These are phyloP conservation scores for Bradynema listronoti DNA, from an alignment of 1,140 invertebrate species.

Conservation along the genomic window DNA sequence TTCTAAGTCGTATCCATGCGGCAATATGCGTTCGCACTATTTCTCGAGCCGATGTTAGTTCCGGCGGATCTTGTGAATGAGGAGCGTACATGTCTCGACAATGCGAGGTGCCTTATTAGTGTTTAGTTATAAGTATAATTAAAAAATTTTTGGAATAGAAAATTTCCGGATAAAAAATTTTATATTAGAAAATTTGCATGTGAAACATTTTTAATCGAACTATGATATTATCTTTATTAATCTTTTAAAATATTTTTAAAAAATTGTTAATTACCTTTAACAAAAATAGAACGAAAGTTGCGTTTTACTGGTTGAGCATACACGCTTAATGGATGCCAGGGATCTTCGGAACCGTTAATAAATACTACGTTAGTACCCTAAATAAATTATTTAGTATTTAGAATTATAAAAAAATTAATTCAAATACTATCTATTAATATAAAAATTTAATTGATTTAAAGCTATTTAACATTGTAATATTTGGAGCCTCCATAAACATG, in stretches of 20 bases:
- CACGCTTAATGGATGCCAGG: slow-evolving; percentile 5
- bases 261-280: not conserved
- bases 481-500: slow-evolving; percentile 5
- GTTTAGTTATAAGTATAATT: not conserved
- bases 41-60: not conserved
- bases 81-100: slow-evolving; percentile 12
- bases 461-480: not conserved
- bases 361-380: slow-evolving; percentile 9
- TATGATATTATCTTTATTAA: not conserved
- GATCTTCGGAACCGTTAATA: slow-evolving; percentile 7
- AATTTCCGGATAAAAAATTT: not conserved
- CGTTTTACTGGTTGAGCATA: not conserved
- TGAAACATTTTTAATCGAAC: not conserved
- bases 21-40: not conserved
- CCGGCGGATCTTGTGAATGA: not conserved
- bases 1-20: no score
- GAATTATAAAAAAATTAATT: not conserved
- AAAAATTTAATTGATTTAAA: not conserved
- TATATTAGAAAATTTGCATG: no score
- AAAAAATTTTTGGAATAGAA: not conserved
- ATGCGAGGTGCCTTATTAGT: slow-evolving; percentile 2
- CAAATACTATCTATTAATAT: not conserved
- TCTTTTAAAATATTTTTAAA: not conserved
- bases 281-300: no score
- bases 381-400: not conserved